phyloP scores from a whole-genome alignment of 2,797 vertebrate species.

The Synanceia verrucosa region DNA sequence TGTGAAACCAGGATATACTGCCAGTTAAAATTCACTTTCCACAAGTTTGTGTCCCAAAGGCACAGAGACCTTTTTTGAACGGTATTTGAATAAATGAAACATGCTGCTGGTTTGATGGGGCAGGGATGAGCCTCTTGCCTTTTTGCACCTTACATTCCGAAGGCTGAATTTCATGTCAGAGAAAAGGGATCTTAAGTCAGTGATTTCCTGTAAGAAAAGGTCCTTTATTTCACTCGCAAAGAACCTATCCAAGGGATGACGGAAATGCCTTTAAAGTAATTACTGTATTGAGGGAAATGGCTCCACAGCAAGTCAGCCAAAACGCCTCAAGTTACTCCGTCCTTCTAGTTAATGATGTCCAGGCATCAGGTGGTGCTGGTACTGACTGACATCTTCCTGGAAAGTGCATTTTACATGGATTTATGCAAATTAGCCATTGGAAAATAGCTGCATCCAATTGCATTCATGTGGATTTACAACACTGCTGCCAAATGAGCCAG shows the following conservation, averaged over 20 bases:
- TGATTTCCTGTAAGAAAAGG: constrained; percentile 57
- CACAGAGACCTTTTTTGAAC: constrained; percentile 57
- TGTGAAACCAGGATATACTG: constrained; percentile 68
- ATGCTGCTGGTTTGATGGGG: constrained; percentile 43
- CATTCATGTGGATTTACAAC: constrained; percentile 77
- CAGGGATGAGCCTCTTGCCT: constrained; percentile 37
- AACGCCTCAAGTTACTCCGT: constrained; percentile 49
- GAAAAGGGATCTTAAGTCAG: constrained; percentile 55
- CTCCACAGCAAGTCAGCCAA: constrained; percentile 47
- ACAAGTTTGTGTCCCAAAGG: constrained; percentile 73
- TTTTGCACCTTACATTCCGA: constrained; percentile 48
- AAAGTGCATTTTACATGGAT: constrained; percentile 83
- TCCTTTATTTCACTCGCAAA: constrained; percentile 68
- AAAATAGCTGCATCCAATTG: constrained; percentile 86
- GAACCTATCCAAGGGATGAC: constrained; percentile 61
- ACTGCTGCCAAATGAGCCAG: constrained; percentile 75
- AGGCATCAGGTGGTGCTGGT: constrained; percentile 84
- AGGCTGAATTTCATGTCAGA: constrained; percentile 62
- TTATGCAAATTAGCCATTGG: constrained; percentile 88
- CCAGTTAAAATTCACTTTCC: constrained; percentile 72
- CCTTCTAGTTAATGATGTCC: constrained; percentile 66
- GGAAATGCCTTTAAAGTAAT: constrained; percentile 75
- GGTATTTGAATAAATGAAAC: constrained; percentile 73
- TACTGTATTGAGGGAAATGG: constrained; percentile 59
- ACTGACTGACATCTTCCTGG: constrained; percentile 83